Conservation (phyloP, 35 echinoderm and acorn worm genomes). For the Apostichopus parvimensis region DNA sequence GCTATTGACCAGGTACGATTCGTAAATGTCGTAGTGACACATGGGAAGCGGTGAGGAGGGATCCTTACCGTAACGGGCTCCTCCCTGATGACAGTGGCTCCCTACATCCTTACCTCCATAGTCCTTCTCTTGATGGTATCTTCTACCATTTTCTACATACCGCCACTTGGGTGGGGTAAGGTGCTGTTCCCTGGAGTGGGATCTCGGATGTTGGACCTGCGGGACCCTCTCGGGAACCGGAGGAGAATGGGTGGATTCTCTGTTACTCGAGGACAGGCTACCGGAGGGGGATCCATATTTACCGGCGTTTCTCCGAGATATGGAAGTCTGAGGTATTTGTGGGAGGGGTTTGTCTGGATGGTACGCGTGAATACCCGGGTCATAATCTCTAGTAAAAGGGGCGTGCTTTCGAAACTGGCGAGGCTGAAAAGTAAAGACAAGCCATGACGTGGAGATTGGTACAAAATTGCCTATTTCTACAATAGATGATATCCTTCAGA, state of each 20-base stretch:
- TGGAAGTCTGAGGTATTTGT: slow-evolving; percentile 27
- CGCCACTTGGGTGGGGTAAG: slow-evolving; percentile 5
- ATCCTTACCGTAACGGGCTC: background rate
- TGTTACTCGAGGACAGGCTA: background rate
- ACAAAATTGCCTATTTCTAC: no score
- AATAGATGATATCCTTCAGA: no score
- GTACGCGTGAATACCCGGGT: background rate
- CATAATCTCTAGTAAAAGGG: background rate
- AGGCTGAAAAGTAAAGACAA: slow-evolving; percentile 24
- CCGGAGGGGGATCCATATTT: background rate
- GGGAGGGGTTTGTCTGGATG: slow-evolving; percentile 6
- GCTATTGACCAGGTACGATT: background rate
- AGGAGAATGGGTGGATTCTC: background rate
- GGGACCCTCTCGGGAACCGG: slow-evolving; percentile 11
- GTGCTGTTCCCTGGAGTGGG: background rate
- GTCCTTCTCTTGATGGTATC: background rate
- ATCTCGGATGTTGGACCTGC: background rate
- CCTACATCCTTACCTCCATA: background rate
- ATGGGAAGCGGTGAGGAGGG: background rate
- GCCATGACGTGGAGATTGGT: background rate
- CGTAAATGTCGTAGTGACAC: background rate
- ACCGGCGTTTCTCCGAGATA: slow-evolving; percentile 21
- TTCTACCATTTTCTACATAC: background rate
- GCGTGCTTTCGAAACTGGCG: background rate
- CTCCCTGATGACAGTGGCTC: background rate